A percentile compares a stretch with the other conserved stretches of the same genome.
These are phyloP conservation scores for Cyanistes caeruleus DNA, from an alignment of 2,113 vertebrate species.

Conservation along the genomic window DNA sequence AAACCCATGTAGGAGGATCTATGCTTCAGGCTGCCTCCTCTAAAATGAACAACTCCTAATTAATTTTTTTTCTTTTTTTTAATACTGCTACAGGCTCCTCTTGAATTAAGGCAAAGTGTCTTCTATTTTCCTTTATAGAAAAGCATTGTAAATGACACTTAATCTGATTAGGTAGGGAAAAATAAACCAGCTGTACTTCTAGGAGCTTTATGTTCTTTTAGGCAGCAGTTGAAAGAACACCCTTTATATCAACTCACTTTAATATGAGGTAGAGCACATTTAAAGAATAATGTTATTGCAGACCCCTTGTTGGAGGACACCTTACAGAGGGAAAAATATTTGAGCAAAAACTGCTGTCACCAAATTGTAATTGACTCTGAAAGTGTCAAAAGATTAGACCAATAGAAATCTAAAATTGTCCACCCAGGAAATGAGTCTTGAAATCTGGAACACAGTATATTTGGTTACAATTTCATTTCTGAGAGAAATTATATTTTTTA, in stretches of 20 bases:
- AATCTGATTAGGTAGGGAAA: conserved; percentile 65
- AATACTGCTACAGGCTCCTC: conserved; percentile 57
- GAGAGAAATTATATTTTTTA: neutral
- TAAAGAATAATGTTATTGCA: conserved; percentile 39
- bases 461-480: conserved; percentile 61
- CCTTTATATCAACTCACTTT: conserved; percentile 59
- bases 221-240: conserved; percentile 48
- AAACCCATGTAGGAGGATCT: conserved; percentile 41
- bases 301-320: conserved; percentile 6
- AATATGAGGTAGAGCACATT: conserved; percentile 56
- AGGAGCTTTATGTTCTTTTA: conserved; percentile 63
- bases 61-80: conserved; percentile 37
- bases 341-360: neutral
- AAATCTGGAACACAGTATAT: conserved; percentile 59
- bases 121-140: conserved; percentile 66
- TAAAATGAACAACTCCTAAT: conserved; percentile 71
- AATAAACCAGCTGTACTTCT: conserved; percentile 38
- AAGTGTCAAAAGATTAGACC: conserved; percentile 67
- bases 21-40: conserved; percentile 55
- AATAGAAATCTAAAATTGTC: conserved; percentile 20
- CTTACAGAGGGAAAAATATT: conserved; percentile 31
- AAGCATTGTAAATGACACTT: conserved; percentile 33
- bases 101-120: conserved; percentile 56
- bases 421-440: conserved; percentile 56
- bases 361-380: conserved; percentile 57